A percentile compares a stretch with the other conserved stretches of the same genome.
phyloP scores from a whole-genome alignment of 2,888 invertebrate genomes.

The Zele albiditarsus region DNA sequence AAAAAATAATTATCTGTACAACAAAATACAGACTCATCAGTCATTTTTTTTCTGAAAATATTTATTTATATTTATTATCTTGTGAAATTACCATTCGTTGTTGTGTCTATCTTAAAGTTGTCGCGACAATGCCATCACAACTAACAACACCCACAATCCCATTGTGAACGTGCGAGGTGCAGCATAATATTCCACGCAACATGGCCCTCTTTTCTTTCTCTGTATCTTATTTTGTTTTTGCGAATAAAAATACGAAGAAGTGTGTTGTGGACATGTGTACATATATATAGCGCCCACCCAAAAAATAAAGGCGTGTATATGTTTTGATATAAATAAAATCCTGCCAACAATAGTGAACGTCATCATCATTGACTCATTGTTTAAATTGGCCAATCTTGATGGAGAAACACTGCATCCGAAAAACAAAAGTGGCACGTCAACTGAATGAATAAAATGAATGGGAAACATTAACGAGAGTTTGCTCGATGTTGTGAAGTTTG shows the following conservation, averaged over 20 bases:
- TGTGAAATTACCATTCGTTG: constrained; percentile 32
- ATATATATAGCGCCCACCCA: constrained; percentile 18
- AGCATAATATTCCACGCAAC: constrained; percentile 14
- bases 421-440: not conserved
- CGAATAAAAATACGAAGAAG: not conserved
- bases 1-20: not conserved
- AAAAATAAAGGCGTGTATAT: constrained; percentile 20
- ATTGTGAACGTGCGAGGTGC: constrained; percentile 27
- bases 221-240: not conserved
- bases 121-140: constrained; percentile 11
- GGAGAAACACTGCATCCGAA: not conserved
- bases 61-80: not conserved
- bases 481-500: too few relatives aligned
- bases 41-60: constrained; percentile 22
- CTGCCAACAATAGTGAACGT: not conserved
- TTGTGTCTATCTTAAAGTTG: constrained; percentile 13
- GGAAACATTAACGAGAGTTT: too few relatives aligned
- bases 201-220: constrained; percentile 7
- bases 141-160: constrained; percentile 28
- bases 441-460: not conserved
- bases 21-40: constrained; percentile 2
- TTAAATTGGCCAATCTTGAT: not conserved
- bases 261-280: constrained; percentile 8
- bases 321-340: constrained; percentile 6
- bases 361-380: constrained; percentile 8